A percentile compares a stretch with the other conserved stretches of the same genome.
Conservation (phyloP, 2,797 vertebrate species). For the Chelidonichthys spinosus region DNA sequence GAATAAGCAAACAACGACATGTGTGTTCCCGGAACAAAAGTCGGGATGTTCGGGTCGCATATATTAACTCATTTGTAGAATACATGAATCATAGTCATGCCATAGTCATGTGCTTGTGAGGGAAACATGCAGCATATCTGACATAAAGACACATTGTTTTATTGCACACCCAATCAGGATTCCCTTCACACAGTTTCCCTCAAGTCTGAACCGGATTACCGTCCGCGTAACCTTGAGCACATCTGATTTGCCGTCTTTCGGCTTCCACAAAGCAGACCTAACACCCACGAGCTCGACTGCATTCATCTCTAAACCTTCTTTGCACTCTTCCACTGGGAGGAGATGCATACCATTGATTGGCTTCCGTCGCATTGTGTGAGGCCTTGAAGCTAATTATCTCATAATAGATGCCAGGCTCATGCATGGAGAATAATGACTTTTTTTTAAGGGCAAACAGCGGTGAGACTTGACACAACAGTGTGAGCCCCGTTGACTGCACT, state of each 20-base stretch:
- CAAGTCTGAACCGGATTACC: conserved; percentile 9
- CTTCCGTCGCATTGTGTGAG: conserved; percentile 35
- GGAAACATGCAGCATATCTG: not conserved
- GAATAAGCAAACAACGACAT: not conserved
- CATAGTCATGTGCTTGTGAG: too few relatives aligned
- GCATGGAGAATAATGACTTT: conserved; percentile 22
- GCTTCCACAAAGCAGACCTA: conserved; percentile 11
- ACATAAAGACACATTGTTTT: not conserved
- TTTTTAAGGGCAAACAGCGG: conserved; percentile 23
- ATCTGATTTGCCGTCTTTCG: not conserved
- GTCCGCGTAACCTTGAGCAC: conserved; percentile 24
- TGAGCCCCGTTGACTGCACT: conserved; percentile 15
- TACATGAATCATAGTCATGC: not conserved
- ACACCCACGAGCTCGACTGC: not conserved
- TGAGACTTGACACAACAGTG: conserved; percentile 23
- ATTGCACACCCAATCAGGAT: not conserved
- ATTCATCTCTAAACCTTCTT: not conserved
- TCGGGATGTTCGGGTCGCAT: conserved; percentile 1
- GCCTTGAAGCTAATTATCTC: conserved; percentile 56
- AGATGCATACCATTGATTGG: conserved; percentile 41
- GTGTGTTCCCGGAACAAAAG: not conserved
- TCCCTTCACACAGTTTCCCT: conserved; percentile 1
- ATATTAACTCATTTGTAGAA: not conserved
- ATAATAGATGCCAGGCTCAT: conserved; percentile 38
- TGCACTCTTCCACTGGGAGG: conserved; percentile 21